Evolutionary conservation across 2,888 invertebrate genomes (phyloP).

Genomic region (Oeneis ivallda): DNA sequence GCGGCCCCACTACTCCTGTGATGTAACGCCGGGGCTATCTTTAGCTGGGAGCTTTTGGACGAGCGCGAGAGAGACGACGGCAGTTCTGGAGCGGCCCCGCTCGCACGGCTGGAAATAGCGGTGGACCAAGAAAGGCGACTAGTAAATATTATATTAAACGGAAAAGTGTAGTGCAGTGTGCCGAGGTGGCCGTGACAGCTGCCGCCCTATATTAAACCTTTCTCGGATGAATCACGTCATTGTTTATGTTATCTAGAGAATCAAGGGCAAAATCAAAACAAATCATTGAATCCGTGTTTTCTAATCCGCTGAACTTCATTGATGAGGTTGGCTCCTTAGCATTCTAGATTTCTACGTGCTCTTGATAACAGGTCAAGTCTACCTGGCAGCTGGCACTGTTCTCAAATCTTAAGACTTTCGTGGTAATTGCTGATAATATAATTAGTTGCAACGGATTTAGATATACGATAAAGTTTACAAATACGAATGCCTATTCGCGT

Average conservation of each 20-base stretch:
- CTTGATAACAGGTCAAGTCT: constrained; percentile 48
- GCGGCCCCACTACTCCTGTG: constrained; percentile 75
- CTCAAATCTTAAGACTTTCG: constrained; percentile 37
- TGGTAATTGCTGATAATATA: constrained; percentile 27
- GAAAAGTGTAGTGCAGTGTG: constrained; percentile 81
- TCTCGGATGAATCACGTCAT: constrained; percentile 39
- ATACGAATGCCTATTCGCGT: neutral
- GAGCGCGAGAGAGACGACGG: constrained; percentile 63
- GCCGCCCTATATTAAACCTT: constrained; percentile 58
- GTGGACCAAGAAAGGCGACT: constrained; percentile 84
- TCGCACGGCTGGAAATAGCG: constrained; percentile 79
- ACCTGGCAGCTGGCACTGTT: constrained; percentile 56
- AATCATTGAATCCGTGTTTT: constrained; percentile 11
- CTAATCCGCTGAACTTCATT: neutral
- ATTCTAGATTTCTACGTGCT: constrained; percentile 27
- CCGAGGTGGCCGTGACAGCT: constrained; percentile 69
- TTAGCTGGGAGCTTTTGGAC: constrained; percentile 59
- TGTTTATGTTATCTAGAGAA: constrained; percentile 32
- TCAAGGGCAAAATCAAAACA: constrained; percentile 8
- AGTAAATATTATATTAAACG: constrained; percentile 81
- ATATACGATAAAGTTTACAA: constrained; percentile 3
- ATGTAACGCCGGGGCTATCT: constrained; percentile 77
- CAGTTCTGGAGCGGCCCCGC: constrained; percentile 65
- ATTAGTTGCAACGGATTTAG: constrained; percentile 19
- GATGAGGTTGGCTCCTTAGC: constrained; percentile 22